Evolutionary conservation across 2,888 invertebrate species (phyloP).

Genomic region (Scaptomyza parva): DNA sequence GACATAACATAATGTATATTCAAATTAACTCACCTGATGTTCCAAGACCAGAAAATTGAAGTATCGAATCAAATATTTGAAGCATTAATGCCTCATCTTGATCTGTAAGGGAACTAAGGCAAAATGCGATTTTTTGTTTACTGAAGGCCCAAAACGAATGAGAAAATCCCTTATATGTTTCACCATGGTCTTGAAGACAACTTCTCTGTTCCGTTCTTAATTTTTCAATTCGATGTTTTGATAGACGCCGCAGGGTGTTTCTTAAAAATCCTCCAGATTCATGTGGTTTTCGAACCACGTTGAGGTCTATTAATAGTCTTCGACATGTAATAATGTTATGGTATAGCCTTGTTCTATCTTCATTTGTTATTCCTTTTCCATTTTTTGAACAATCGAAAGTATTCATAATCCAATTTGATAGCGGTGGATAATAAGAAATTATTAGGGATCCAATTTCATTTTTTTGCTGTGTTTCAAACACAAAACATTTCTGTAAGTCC

Average conservation of each 20-base stretch:
- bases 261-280: slow-evolving; percentile 94
- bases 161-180: slow-evolving; percentile 94
- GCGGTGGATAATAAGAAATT: slow-evolving; percentile 94
- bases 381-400: slow-evolving; percentile 88
- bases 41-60: slow-evolving; percentile 94
- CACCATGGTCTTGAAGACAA: slow-evolving; percentile 89
- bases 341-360: slow-evolving; percentile 94
- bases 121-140: slow-evolving; percentile 91
- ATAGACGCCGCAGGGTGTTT: slow-evolving; percentile 94
- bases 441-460: slow-evolving; percentile 96
- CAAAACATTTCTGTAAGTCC: slow-evolving; percentile 92
- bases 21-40: slow-evolving; percentile 86
- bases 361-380: slow-evolving; percentile 91
- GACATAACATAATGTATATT: no score
- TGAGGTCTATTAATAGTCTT: slow-evolving; percentile 92
- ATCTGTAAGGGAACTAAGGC: slow-evolving; percentile 93
- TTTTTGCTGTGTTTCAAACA: slow-evolving; percentile 95
- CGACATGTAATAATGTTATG: slow-evolving; percentile 94
- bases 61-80: slow-evolving; percentile 94
- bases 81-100: slow-evolving; percentile 94
- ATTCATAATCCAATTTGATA: slow-evolving; percentile 93
- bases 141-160: slow-evolving; percentile 96
- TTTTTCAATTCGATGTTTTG: slow-evolving; percentile 93
- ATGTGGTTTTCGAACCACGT: slow-evolving; percentile 92
- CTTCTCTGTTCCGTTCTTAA: slow-evolving; percentile 88